Base-by-base conservation (phyloP, 2,888 invertebrate genomes). In the Acleris emargana region DNA sequence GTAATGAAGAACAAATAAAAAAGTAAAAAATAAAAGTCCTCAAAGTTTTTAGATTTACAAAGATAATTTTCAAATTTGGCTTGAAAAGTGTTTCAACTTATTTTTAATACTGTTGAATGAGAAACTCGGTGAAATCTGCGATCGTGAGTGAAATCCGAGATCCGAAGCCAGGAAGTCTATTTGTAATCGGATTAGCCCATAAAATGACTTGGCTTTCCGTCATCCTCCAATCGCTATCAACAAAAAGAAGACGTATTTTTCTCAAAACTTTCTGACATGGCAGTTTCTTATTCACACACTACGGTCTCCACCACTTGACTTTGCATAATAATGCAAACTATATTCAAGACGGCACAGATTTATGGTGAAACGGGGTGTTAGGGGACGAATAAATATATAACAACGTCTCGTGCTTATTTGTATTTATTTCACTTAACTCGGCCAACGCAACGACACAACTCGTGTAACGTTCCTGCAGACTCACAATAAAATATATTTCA, bases 281-380 rank as follows among this genome's bases (percentile, higher is more conserved):
- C 66, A 58, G 70, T 71, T 72, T 72, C 71, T 71, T 75, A 80
- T 82, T 80, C 82, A 78, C 84, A 80, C 77, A 71, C 74, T 71
- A 68, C 73, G 67, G 77, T 77, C 78, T 77, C 72, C 72, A 74
- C 67, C 76, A 81, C 84, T 87, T 79, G 81, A 84, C 72, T 87
- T 87, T 82, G 80, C 87, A 87, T 87, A 86, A 86, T 85, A 86
- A 87, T 86, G 86, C 84, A 84, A 86, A 86, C 82, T 86, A 83
- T 84, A 86, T 87, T 86, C 87, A 86, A 80, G 78, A 80, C 79
- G 76, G 74, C 81, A 81, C 81, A 82, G 84, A 84, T 82, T 83
- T 86, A 85, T 84, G 76, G 80, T 69, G 67, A 70, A 74, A 75
- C 74, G 71, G 76, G 76, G 82, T 78, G 83, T 83, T 80, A 78